Base-by-base conservation (phyloP, 2,797 vertebrate genomes). In the Miichthys miiuy region DNA sequence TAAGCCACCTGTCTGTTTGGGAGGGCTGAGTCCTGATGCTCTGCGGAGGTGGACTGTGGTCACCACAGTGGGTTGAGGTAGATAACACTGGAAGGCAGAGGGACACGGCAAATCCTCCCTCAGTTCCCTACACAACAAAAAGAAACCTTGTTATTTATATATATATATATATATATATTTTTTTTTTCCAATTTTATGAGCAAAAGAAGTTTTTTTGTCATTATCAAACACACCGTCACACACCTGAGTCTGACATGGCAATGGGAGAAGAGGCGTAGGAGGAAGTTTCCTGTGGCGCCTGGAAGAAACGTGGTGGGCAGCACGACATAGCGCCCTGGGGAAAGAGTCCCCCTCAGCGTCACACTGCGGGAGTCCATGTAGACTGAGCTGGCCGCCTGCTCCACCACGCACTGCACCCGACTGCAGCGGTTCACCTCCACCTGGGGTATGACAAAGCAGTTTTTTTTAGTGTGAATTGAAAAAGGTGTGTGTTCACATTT, bases 311-410 rank as follows among this genome's bases (percentile, higher is more conserved):
- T 97, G 82, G 95, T 96, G 66, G 96, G 95, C 57, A 97, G 72
- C 46, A 96, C 81, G 3, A 93, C 94, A 20, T 96, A 96, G 62
- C 95, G 92, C 0, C 96, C 96, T 0, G 84, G 81, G 0, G 71
- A 44, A 70, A 96, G 81, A 0, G 90, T 89, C 4, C 85, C 87
- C 9, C 94, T 93, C 61, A 96, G 88, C 0, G 96, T 93, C 48
- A 97, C 93, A 0, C 96, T 96, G 23, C 96, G 96, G 10, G 96
- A 96, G 90, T 97, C 95, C 90, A 96, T 96, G 92, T 96, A 97
- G 25, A 96, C 85, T 0, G 96, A 96, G 85, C 96, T 96, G 67
- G 94, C 95, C 0, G 92, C 94, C 87, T 95, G 96, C 78, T 94
- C 92, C 68, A 69, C 91, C 65, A 96, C 83, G 7, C 90, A 77